Conservation (phyloP, 23 tunicate species). For the Botrylloides violaceus region DNA sequence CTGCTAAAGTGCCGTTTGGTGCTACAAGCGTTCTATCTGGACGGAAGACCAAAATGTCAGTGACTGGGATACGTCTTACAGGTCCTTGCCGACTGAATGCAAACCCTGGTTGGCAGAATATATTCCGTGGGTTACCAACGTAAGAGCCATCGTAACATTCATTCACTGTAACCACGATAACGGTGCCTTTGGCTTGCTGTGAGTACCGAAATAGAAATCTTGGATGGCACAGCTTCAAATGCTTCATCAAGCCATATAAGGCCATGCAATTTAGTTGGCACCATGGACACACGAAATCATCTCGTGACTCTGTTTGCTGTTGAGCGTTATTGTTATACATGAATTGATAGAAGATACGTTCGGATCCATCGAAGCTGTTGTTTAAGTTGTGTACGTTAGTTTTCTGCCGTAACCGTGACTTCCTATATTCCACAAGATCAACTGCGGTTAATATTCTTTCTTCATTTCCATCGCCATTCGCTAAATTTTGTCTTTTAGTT, state of each 20-base stretch:
- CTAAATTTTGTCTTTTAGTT: neutral
- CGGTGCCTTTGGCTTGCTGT: slow-evolving; percentile 14
- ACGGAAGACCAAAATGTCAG: slow-evolving; percentile 60
- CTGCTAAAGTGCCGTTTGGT: slow-evolving; percentile 16
- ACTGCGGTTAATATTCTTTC: slow-evolving; percentile 22
- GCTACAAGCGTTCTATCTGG: slow-evolving; percentile 29
- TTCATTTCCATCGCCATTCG: neutral
- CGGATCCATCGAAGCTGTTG: neutral
- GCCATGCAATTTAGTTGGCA: slow-evolving; percentile 77
- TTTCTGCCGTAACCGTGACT: neutral
- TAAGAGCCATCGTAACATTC: slow-evolving; percentile 91
- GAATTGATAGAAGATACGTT: slow-evolving; percentile 66
- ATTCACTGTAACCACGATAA: slow-evolving; percentile 73
- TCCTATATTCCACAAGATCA: slow-evolving; percentile 50
- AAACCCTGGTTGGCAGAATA: slow-evolving; percentile 83
- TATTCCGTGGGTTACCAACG: slow-evolving; percentile 79
- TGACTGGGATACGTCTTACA: slow-evolving; percentile 61
- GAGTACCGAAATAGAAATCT: slow-evolving; percentile 56
- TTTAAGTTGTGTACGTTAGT: neutral
- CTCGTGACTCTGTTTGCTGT: slow-evolving; percentile 84
- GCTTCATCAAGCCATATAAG: slow-evolving; percentile 79
- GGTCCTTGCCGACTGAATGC: slow-evolving; percentile 91
- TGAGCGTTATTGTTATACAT: slow-evolving; percentile 84
- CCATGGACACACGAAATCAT: slow-evolving; percentile 85
- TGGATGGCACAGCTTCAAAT: slow-evolving; percentile 76